A percentile compares a stretch with the other conserved stretches of the same genome.
phyloP scores from a whole-genome alignment of 2,888 invertebrate species.

The Scaptomyza flava region DNA sequence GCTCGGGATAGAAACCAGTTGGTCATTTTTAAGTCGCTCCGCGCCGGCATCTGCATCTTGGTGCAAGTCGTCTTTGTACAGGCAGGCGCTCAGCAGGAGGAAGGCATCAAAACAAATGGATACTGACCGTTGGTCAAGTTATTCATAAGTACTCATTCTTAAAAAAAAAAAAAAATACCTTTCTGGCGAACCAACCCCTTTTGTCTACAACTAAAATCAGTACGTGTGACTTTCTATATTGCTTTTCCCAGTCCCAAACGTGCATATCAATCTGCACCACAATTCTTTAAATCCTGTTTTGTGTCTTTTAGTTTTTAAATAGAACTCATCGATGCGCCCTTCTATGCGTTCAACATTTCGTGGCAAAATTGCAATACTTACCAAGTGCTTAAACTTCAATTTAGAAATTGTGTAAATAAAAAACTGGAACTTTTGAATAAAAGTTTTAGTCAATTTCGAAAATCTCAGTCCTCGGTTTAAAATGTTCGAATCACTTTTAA shows the following conservation, averaged over 20 bases:
- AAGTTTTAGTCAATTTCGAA: too few species aligned
- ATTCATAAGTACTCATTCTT: not conserved
- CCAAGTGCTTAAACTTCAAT: too few species aligned
- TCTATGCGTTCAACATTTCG: too few species aligned
- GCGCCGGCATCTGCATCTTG: not conserved
- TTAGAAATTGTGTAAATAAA: too few species aligned
- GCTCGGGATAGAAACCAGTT: conserved; percentile 57
- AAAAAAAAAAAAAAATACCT: not conserved
- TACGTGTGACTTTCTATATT: not conserved
- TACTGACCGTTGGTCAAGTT: conserved; percentile 46
- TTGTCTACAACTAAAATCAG: not conserved
- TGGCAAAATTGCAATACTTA: too few species aligned
- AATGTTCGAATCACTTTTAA: too few species aligned
- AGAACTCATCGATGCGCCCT: too few species aligned
- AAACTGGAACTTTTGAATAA: too few species aligned
- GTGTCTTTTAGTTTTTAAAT: not conserved
- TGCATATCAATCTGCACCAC: not conserved
- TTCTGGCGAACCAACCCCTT: conserved; percentile 16
- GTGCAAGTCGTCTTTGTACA: not conserved
- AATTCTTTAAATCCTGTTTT: conserved; percentile 10
- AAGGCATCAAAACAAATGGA: conserved; percentile 9
- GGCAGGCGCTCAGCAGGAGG: conserved; percentile 34
- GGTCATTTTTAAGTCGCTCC: conserved; percentile 22
- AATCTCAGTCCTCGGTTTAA: too few species aligned
- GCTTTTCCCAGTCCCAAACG: not conserved